Conservation (phyloP, 2,888 invertebrate species). For the Timema cristinae region DNA sequence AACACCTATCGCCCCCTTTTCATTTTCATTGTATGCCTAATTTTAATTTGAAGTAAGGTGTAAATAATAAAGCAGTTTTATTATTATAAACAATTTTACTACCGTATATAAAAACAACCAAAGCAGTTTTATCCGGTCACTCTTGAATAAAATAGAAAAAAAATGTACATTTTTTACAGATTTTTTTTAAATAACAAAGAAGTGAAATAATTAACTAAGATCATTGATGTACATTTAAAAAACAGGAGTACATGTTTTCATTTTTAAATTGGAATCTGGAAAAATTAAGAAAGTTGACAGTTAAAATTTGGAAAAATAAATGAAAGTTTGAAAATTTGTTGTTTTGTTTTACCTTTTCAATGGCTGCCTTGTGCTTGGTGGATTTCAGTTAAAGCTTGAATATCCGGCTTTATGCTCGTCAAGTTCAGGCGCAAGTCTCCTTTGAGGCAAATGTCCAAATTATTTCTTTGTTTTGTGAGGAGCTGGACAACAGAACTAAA, state of each 20-base stretch:
- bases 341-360: constrained; percentile 20
- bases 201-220: constrained; percentile 10
- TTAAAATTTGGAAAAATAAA: constrained; percentile 10
- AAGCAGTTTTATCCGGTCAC: constrained; percentile 12
- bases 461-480: neutral
- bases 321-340: constrained; percentile 13
- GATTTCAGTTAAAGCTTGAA: constrained; percentile 22
- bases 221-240: neutral
- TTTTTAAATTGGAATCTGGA: neutral
- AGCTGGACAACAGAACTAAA: constrained; percentile 15
- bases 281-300: neutral
- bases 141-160: constrained; percentile 2
- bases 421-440: constrained; percentile 17
- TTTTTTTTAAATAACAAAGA: constrained; percentile 8
- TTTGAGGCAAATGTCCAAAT: constrained; percentile 2
- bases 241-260: constrained; percentile 2
- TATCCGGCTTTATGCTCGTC: constrained; percentile 22
- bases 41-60: constrained; percentile 8
- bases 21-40: neutral
- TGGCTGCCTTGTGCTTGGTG: constrained; percentile 23
- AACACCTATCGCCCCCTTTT: neutral
- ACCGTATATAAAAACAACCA: constrained; percentile 6
- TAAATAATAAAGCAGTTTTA: constrained; percentile 10
- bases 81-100: constrained; percentile 11
- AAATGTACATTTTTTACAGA: constrained; percentile 13